A percentile compares a stretch with the other conserved stretches of the same genome.
phyloP scores from a whole-genome alignment of 2,888 invertebrate genomes.

The Eupelmus urozonus region DNA sequence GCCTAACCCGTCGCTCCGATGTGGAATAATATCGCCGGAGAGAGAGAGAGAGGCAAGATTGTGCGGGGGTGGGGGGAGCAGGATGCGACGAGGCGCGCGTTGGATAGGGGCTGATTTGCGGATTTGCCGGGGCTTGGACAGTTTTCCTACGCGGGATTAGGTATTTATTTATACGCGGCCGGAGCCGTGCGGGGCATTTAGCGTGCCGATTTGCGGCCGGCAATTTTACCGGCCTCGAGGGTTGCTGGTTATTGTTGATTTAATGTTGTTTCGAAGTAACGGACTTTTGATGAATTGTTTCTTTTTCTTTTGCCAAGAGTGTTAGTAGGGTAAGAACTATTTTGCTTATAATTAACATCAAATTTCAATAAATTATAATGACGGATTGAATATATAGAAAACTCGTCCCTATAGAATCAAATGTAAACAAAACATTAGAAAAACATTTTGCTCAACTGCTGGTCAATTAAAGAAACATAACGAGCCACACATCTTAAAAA shows the following conservation, averaged over 20 bases:
- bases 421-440: no score
- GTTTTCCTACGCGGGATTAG: constrained; percentile 52
- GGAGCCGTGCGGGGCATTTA: not conserved
- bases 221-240: constrained; percentile 4
- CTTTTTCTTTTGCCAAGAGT: not conserved
- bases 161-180: constrained; percentile 49
- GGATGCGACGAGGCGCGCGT: no score
- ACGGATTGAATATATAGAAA: no score
- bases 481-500: not conserved
- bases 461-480: constrained; percentile 32
- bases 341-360: not conserved
- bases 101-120: constrained; percentile 42
- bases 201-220: constrained; percentile 33
- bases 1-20: constrained; percentile 69
- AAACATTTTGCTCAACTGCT: no score
- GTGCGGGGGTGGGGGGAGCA: no score
- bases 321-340: not conserved
- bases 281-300: not conserved
- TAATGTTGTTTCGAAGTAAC: not conserved
- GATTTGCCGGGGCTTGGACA: constrained; percentile 50
- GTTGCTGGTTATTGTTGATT: constrained; percentile 12
- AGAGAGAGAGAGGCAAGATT: not conserved
- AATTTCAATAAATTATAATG: no score
- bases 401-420: no score
- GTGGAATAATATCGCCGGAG: constrained; percentile 51